Conservation (phyloP, 2,888 invertebrate genomes). For the Apomyelois bistriatella region DNA sequence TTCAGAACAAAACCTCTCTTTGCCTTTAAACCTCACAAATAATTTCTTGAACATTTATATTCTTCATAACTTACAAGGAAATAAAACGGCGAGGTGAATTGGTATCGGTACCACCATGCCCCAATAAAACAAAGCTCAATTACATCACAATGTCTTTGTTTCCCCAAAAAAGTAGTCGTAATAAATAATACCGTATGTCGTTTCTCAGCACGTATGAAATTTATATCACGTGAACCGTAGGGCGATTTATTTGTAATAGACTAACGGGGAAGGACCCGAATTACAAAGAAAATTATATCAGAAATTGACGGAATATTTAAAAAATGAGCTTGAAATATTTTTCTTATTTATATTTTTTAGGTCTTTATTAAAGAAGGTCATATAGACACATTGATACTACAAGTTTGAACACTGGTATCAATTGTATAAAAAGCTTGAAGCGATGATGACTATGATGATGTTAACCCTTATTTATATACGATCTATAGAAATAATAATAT, state of each 20-base stretch:
- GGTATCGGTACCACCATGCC: conserved; percentile 50
- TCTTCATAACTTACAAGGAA: conserved; percentile 13
- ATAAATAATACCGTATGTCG: conserved; percentile 80
- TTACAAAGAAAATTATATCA: neutral
- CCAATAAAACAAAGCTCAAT: conserved; percentile 69
- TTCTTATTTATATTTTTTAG: no score
- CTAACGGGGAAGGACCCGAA: conserved; percentile 33
- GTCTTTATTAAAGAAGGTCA: no score
- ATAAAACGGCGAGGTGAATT: conserved; percentile 36
- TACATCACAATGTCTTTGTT: conserved; percentile 76
- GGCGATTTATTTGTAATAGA: conserved; percentile 79
- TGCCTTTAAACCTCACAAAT: conserved; percentile 1
- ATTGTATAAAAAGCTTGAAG: no score
- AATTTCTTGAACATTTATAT: neutral
- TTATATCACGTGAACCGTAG: conserved; percentile 73
- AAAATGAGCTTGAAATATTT: no score
- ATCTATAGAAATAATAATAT: no score
- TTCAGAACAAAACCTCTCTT: neutral
- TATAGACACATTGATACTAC: no score
- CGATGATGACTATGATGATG: no score
- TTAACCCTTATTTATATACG: no score
- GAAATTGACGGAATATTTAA: neutral
- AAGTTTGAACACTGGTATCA: no score
- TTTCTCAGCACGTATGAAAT: conserved; percentile 81
- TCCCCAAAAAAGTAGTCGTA: conserved; percentile 49